phyloP scores from a whole-genome alignment of 1,140 invertebrate species.

The Drosophila ficusphila region DNA sequence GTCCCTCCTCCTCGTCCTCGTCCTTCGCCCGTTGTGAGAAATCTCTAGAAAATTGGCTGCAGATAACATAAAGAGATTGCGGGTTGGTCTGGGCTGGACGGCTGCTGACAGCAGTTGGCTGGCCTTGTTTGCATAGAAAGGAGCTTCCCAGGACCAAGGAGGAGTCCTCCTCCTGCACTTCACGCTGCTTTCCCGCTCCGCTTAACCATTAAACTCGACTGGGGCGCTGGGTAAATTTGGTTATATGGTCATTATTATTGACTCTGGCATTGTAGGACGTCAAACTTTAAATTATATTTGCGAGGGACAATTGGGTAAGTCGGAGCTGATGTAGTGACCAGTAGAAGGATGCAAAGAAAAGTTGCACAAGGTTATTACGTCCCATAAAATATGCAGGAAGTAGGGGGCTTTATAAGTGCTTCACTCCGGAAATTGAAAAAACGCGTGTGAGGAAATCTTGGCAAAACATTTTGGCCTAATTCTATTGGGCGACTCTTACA shows the following conservation, averaged over 20 bases:
- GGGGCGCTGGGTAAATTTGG: slow-evolving; percentile 67
- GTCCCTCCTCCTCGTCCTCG: not conserved
- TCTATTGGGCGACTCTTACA: not conserved
- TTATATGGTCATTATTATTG: slow-evolving; percentile 81
- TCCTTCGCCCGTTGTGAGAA: slow-evolving; percentile 20
- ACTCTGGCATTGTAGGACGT: slow-evolving; percentile 61
- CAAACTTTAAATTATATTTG: slow-evolving; percentile 81
- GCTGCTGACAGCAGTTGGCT: slow-evolving; percentile 60
- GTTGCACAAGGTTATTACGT: slow-evolving; percentile 12
- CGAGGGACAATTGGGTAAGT: slow-evolving; percentile 73
- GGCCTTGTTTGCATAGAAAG: slow-evolving; percentile 47
- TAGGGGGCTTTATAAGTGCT: not conserved
- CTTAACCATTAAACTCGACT: slow-evolving; percentile 38
- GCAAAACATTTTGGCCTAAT: not conserved
- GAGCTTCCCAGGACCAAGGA: slow-evolving; percentile 9
- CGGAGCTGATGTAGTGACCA: slow-evolving; percentile 21
- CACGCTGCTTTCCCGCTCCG: not conserved
- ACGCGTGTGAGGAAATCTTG: not conserved
- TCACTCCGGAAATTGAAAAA: slow-evolving; percentile 22
- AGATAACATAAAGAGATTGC: slow-evolving; percentile 68
- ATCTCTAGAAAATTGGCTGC: slow-evolving; percentile 70
- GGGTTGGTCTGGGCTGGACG: slow-evolving; percentile 25
- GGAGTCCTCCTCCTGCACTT: not conserved
- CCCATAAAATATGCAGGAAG: slow-evolving; percentile 3
- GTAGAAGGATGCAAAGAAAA: not conserved